Percentiles rank a stretch among this genome's conserved stretches.
These are phyloP conservation scores for Abscondita cerata DNA, from an alignment of 2,888 invertebrate genomes.

Conservation along the genomic window DNA sequence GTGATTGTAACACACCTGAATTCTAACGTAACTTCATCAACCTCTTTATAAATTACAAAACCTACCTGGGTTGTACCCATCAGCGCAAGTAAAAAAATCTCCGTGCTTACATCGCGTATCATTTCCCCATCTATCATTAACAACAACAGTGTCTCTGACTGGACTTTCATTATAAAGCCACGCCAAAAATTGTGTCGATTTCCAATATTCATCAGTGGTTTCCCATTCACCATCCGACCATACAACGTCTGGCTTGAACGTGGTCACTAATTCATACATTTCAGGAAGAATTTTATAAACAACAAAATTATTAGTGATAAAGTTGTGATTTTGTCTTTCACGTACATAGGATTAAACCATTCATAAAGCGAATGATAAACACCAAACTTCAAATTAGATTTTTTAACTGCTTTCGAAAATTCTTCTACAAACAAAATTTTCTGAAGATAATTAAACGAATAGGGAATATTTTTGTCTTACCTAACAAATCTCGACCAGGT, in stretches of 20 bases:
- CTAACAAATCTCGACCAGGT: constrained; percentile 58
- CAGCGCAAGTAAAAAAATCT: constrained; percentile 84
- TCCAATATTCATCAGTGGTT: constrained; percentile 82
- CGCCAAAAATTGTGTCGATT: constrained; percentile 81
- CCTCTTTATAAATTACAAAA: background rate
- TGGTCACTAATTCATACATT: constrained; percentile 74
- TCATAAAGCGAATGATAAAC: constrained; percentile 87
- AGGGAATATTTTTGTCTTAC: too few relatives aligned
- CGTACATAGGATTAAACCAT: constrained; percentile 86
- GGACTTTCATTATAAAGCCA: constrained; percentile 94
- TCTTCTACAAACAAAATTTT: too few relatives aligned
- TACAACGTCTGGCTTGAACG: constrained; percentile 77
- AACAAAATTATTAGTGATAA: constrained; percentile 70
- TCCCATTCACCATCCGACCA: constrained; percentile 98
- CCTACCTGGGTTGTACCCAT: constrained; percentile 80
- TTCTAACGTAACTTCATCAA: background rate
- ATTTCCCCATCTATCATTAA: constrained; percentile 93
- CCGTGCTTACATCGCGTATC: constrained; percentile 70
- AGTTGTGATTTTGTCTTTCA: constrained; percentile 73
- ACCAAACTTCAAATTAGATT: constrained; percentile 75
- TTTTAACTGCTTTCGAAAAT: constrained; percentile 69
- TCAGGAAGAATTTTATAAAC: constrained; percentile 78
- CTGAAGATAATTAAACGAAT: too few relatives aligned
- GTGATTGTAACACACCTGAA: constrained; percentile 64
- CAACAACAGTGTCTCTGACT: constrained; percentile 85